These are phyloP conservation scores for Tetragnatha montana DNA, from an alignment of 2,888 invertebrate genomes.

Conservation along the genomic window DNA sequence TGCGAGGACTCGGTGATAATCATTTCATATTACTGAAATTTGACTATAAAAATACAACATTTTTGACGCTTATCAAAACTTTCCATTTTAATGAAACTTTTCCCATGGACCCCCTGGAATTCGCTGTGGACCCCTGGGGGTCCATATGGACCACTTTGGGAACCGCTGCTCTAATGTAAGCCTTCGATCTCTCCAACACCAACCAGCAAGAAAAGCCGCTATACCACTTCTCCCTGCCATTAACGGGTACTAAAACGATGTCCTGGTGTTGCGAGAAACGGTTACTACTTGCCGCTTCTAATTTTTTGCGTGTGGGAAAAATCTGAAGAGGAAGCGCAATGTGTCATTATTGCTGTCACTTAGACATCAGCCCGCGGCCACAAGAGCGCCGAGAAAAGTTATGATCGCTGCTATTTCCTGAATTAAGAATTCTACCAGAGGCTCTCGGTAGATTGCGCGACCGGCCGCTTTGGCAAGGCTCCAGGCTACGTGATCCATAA, in stretches of 20 bases:
- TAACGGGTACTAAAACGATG: neutral
- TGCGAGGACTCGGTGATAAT: no score
- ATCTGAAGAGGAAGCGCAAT: constrained; percentile 14
- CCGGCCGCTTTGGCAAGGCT: neutral
- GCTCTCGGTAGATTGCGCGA: neutral
- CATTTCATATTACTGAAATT: no score
- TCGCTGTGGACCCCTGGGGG: no score
- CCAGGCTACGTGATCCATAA: neutral
- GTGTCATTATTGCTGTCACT: constrained; percentile 23
- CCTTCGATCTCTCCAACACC: no score
- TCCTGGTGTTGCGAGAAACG: neutral
- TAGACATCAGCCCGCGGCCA: constrained; percentile 4
- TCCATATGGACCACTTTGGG: no score
- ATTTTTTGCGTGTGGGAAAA: neutral
- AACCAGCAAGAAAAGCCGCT: no score
- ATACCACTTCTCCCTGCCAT: neutral
- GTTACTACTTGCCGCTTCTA: neutral
- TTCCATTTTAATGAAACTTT: no score
- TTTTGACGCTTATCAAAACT: no score
- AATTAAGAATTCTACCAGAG: neutral
- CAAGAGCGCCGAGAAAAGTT: neutral
- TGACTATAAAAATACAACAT: no score
- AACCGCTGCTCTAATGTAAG: no score
- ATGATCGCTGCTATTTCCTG: neutral
- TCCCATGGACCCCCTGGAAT: no score